A percentile compares a stretch with the other conserved stretches of the same genome.
Evolutionary conservation across 2,113 vertebrate genomes (phyloP).

Genomic region (Pseudonaja textilis): DNA sequence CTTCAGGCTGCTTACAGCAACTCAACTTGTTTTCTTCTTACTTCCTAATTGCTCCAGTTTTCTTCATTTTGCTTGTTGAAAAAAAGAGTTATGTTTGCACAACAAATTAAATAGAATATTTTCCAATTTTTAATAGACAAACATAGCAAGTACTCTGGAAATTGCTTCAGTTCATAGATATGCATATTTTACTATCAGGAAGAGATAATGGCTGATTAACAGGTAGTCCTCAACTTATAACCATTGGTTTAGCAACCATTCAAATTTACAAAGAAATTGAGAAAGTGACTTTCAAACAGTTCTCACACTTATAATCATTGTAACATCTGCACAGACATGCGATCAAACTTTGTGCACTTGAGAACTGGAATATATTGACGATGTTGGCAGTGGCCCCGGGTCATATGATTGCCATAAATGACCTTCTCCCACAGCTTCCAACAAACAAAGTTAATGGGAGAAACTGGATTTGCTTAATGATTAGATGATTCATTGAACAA

Average conservation of each 20-base stretch:
- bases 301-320: too few species aligned
- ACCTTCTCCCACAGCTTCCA: too few species aligned
- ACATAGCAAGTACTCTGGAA: neutral
- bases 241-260: neutral
- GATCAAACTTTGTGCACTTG: too few species aligned
- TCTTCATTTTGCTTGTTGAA: neutral
- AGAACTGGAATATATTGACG: too few species aligned
- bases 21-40: neutral
- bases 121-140: neutral
- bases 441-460: too few species aligned
- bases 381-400: too few species aligned
- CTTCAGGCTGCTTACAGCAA: neutral
- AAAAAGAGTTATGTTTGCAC: neutral
- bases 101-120: neutral
- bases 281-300: neutral
- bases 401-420: too few species aligned
- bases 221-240: too few species aligned
- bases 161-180: neutral
- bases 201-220: neutral
- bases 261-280: neutral
- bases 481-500: too few species aligned
- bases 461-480: too few species aligned
- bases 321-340: too few species aligned
- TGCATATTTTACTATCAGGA: neutral
- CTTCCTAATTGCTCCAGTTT: neutral